Percentiles rank a stretch among this genome's conserved stretches.
Evolutionary conservation across 2,888 invertebrate species (phyloP).

Genomic region (Melieria omissa): DNA sequence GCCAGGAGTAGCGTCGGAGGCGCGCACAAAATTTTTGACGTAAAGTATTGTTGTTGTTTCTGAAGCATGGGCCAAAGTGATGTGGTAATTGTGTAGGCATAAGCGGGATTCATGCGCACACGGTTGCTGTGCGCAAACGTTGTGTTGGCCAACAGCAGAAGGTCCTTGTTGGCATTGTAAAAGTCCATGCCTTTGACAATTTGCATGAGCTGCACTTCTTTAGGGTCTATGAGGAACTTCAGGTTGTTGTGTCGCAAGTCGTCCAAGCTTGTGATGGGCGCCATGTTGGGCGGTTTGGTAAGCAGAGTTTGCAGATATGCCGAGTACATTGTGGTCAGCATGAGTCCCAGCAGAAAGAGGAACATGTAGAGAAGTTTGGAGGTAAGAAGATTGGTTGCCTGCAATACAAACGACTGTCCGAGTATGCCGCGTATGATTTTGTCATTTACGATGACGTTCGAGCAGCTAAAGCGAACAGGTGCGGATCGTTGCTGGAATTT

Average conservation of each 20-base stretch:
- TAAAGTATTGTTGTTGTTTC: conserved; percentile 15
- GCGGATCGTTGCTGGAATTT: not conserved
- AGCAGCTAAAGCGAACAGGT: not conserved
- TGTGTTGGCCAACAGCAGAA: too few relatives aligned
- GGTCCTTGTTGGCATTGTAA: too few relatives aligned
- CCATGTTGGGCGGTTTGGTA: conserved; percentile 45
- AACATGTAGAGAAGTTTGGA: conserved; percentile 40
- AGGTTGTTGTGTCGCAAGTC: too few relatives aligned
- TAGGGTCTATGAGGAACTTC: too few relatives aligned
- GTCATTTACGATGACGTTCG: conserved; percentile 38
- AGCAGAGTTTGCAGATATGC: conserved; percentile 49
- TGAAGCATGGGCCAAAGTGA: conserved; percentile 15
- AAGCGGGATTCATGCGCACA: conserved; percentile 8
- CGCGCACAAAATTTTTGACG: conserved; percentile 14
- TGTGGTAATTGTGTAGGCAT: conserved; percentile 19
- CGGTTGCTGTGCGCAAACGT: not conserved
- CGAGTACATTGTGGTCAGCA: conserved; percentile 49
- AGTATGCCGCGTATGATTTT: conserved; percentile 50
- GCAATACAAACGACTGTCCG: conserved; percentile 48
- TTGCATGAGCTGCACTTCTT: too few relatives aligned
- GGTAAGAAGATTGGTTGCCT: conserved; percentile 20
- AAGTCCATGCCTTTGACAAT: too few relatives aligned
- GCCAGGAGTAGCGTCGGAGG: not conserved
- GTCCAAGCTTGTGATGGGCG: too few relatives aligned
- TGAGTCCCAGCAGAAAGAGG: conserved; percentile 45